Evolutionary conservation across 2,888 invertebrate genomes (phyloP), one percentile per base, ranked within the genome.

Genomic region (Copidosoma aretas): DNA sequence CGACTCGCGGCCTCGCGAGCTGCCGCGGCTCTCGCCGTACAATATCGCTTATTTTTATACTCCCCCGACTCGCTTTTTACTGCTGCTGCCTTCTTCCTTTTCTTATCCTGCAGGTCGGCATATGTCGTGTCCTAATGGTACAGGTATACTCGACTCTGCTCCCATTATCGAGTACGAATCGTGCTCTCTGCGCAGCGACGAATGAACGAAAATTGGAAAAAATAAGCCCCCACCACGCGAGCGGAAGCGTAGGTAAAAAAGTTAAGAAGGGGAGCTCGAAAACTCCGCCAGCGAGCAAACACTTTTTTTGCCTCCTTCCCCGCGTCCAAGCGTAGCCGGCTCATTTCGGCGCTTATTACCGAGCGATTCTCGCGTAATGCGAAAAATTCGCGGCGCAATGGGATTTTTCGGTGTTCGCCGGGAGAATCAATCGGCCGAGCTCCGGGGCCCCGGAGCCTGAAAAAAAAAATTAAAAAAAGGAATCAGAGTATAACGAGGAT

Each of bases 21-120:
- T 54, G 41, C 41, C 8, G 41, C 41, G 53, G 65, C 63, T 32
- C 32, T 32, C 32, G 67, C 67, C 57, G 67, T 46, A 54, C 67
- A 54, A 71, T 64, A 68, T 73, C 64, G 63, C 67, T 46, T 60
- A 58, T 52, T 67, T 72, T 70, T 72, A 62, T 71, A 67, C 73
- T 60, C 32, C 32, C 32, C 32, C 32, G 32, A 32, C 32, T 32
- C 32, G 3, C 51, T 24, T 70, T 72, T 71, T 69, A 73, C 60
- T 24, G 21, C 61, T 53, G n/a, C 21, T 22, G 24, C 22, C 41
- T 41, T 15, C n/a, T 60, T 39, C 60, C 19, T 46, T 46, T 49
- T 46, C 32, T 32, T 46, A 17, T 41, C 19, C 19, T 24, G 51
- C 49, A 21, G 41, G 43, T 12, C 43, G 12, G n/a, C n/a, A 46